Percentiles rank a stretch among this genome's conserved stretches.
Evolutionary conservation across 2,888 invertebrate genomes (phyloP).

Genomic region (Theretra japonica): DNA sequence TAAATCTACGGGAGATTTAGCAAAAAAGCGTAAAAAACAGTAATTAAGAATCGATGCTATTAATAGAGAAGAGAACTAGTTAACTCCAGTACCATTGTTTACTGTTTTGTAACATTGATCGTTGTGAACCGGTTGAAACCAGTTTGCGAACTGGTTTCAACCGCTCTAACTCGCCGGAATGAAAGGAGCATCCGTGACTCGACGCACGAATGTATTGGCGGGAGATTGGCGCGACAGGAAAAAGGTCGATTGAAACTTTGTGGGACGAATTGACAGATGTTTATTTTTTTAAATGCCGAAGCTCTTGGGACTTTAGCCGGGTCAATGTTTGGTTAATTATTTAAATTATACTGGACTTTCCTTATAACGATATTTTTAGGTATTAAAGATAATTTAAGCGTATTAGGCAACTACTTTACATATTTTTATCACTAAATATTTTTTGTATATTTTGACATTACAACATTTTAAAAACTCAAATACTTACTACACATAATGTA

Average conservation of each 20-base stretch:
- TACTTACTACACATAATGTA: too few relatives aligned
- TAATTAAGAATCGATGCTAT: constrained; percentile 13
- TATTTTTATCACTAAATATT: too few relatives aligned
- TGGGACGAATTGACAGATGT: neutral
- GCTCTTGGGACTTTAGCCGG: too few relatives aligned
- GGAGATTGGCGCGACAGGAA: neutral
- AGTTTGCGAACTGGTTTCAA: too few relatives aligned
- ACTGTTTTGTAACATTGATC: constrained; percentile 5
- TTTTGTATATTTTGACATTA: too few relatives aligned
- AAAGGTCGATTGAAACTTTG: neutral
- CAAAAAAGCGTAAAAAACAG: neutral
- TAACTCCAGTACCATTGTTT: constrained; percentile 18
- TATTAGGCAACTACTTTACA: too few relatives aligned
- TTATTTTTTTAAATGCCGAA: neutral
- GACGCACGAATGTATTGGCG: constrained; percentile 11
- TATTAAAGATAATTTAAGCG: too few relatives aligned
- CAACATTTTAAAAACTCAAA: too few relatives aligned
- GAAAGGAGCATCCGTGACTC: constrained; percentile 12
- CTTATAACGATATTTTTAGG: too few relatives aligned
- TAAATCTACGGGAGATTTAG: too few relatives aligned
- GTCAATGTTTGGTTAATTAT: too few relatives aligned
- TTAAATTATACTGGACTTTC: too few relatives aligned
- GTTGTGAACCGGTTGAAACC: neutral
- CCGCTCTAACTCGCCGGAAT: neutral
- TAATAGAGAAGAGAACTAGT: constrained; percentile 5